These are phyloP conservation scores for Kuschelorhynchus macadamiae DNA, from an alignment of 2,888 invertebrate genomes.

Conservation along the genomic window DNA sequence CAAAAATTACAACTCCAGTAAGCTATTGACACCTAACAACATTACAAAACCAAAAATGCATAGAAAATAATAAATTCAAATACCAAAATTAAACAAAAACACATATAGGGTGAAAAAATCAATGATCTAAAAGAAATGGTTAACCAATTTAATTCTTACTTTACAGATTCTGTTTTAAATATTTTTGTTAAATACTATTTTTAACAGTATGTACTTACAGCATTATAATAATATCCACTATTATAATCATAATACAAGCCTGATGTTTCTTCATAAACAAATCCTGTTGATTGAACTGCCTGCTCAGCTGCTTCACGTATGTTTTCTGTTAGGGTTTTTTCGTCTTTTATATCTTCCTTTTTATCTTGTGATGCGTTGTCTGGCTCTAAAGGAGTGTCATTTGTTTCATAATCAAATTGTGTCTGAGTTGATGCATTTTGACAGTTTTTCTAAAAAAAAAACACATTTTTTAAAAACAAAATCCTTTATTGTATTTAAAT, in stretches of 20 bases:
- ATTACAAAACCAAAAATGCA: too few relatives aligned
- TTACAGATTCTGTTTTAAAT: too few relatives aligned
- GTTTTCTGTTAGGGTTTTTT: constrained; percentile 77
- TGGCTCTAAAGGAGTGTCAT: not conserved
- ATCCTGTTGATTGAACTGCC: constrained; percentile 81
- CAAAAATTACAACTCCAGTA: too few relatives aligned
- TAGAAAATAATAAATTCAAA: too few relatives aligned
- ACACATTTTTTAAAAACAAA: too few relatives aligned
- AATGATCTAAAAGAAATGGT: too few relatives aligned
- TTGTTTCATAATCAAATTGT: not conserved
- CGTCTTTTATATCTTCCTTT: constrained; percentile 17
- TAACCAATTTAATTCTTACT: too few relatives aligned
- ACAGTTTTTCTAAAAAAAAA: constrained; percentile 27
- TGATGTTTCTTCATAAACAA: constrained; percentile 88
- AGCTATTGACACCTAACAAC: too few relatives aligned
- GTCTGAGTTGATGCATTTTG: constrained; percentile 5
- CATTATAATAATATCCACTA: constrained; percentile 92
- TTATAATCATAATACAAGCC: constrained; percentile 91
- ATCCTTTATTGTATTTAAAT: too few relatives aligned
- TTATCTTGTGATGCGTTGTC: not conserved
- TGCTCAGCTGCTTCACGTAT: constrained; percentile 84
- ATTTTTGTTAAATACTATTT: too few relatives aligned
- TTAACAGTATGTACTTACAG: constrained; percentile 73
- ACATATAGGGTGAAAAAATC: too few relatives aligned
- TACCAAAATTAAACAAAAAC: too few relatives aligned